phyloP scores from a whole-genome alignment of 2,888 invertebrate genomes.

The Sphecodes monilicornis region DNA sequence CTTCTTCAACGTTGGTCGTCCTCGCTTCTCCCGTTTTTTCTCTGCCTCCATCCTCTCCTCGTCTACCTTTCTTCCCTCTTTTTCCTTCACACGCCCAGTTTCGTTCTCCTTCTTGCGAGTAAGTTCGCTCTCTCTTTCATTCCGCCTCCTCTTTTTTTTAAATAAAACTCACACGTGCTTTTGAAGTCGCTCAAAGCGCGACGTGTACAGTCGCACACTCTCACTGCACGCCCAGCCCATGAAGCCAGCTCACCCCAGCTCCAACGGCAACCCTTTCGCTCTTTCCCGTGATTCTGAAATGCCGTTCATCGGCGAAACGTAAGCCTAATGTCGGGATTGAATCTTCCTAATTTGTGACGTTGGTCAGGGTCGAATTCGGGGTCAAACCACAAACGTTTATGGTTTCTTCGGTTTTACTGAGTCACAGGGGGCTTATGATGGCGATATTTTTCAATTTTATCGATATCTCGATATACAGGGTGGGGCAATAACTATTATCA shows the following conservation, averaged over 20 bases:
- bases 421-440: too few species aligned
- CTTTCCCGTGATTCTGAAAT: background rate
- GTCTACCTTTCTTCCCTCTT: background rate
- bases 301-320: slow-evolving; percentile 1
- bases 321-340: background rate
- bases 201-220: slow-evolving; percentile 13
- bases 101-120: background rate
- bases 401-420: background rate
- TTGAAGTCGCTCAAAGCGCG: slow-evolving; percentile 53
- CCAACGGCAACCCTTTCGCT: slow-evolving; percentile 3
- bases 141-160: slow-evolving; percentile 1
- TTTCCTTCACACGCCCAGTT: background rate
- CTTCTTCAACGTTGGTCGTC: background rate
- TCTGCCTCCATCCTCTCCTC: background rate
- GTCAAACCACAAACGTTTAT: background rate
- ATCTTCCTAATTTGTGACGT: slow-evolving; percentile 3
- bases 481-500: too few species aligned
- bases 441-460: too few species aligned
- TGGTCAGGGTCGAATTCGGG: background rate
- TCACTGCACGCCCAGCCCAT: background rate
- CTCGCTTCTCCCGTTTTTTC: background rate
- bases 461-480: too few species aligned
- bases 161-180: slow-evolving; percentile 50
- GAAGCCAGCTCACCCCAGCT: background rate
- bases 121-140: background rate